These are phyloP conservation scores for Xiphorhynchus erythropygius DNA, from an alignment of 2,797 vertebrate genomes.

Conservation along the genomic window DNA sequence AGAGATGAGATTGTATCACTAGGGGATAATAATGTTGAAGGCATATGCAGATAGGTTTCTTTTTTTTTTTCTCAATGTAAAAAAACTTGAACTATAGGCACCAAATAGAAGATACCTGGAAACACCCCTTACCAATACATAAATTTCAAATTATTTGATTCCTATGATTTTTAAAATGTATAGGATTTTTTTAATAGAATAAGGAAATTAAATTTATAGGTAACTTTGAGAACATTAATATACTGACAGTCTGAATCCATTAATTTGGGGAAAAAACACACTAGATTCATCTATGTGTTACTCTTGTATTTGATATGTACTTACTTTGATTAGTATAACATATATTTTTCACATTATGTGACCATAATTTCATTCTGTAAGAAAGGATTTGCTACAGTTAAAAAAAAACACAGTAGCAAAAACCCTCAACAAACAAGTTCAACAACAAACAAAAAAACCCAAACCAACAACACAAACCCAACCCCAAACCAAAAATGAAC, in stretches of 20 bases:
- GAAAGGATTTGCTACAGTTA: not conserved
- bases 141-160: not conserved
- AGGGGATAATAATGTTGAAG: not conserved
- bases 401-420: not conserved
- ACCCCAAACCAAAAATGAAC: not conserved
- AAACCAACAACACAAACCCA: too few species aligned
- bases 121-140: fast-evolving
- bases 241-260: fast-evolving
- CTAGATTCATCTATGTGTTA: not conserved
- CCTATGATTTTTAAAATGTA: not conserved
- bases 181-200: not conserved
- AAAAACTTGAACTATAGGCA: not conserved
- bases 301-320: not conserved
- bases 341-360: not conserved
- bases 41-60: not conserved
- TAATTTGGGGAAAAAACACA: not conserved
- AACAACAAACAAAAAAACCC: not conserved
- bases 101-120: not conserved
- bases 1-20: not conserved
- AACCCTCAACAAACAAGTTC: not conserved
- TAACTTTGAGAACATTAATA: not conserved
- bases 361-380: not conserved
- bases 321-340: not conserved
- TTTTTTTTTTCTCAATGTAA: not conserved
- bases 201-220: not conserved